Evolutionary conservation across 2,888 invertebrate species (phyloP).

Genomic region (Epirrhoe tristata): DNA sequence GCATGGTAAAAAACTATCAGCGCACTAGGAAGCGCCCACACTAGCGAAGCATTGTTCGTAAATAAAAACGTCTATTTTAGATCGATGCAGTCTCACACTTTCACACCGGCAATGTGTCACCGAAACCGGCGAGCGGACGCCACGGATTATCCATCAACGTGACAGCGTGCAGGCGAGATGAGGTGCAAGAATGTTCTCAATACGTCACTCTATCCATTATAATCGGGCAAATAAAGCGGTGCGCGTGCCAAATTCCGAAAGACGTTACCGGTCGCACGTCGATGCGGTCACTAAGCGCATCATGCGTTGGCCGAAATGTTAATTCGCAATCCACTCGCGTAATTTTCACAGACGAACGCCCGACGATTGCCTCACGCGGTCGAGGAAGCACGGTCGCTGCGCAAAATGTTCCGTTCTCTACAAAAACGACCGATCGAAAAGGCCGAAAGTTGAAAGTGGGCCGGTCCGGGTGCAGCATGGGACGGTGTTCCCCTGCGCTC

Average conservation of each 20-base stretch:
- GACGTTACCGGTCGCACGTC: constrained; percentile 41
- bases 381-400: constrained; percentile 33
- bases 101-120: constrained; percentile 67
- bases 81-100: constrained; percentile 69
- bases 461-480: constrained; percentile 59
- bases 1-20: constrained; percentile 44
- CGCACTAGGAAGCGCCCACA: constrained; percentile 56
- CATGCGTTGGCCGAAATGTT: constrained; percentile 43
- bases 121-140: constrained; percentile 60
- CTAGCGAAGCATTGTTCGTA: constrained; percentile 64
- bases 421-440: constrained; percentile 43
- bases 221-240: constrained; percentile 38
- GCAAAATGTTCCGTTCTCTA: constrained; percentile 30
- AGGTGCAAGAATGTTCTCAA: constrained; percentile 54
- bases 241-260: constrained; percentile 50
- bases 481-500: constrained; percentile 71
- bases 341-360: constrained; percentile 35
- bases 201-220: constrained; percentile 44
- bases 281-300: constrained; percentile 49
- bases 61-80: constrained; percentile 75
- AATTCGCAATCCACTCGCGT: constrained; percentile 44
- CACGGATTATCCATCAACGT: constrained; percentile 64
- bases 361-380: constrained; percentile 39
- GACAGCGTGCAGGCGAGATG: constrained; percentile 45
- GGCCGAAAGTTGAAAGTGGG: constrained; percentile 57